Evolutionary conservation across 2,113 vertebrate species (phyloP), one percentile per base, ranked within the genome.

Genomic region (Pholis gunnellus): DNA sequence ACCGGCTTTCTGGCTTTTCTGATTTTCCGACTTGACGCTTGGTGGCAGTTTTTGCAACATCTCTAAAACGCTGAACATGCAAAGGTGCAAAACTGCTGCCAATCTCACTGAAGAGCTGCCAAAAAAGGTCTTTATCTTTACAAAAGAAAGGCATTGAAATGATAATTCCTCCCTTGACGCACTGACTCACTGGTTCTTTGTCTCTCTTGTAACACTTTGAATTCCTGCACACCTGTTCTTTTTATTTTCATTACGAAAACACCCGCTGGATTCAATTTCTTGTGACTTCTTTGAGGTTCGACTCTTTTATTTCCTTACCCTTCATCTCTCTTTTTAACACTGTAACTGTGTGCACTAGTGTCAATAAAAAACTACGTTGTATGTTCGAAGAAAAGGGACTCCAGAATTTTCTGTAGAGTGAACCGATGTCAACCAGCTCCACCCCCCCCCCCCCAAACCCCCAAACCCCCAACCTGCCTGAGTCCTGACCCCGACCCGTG

Each of bases 301-400:
- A 75, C 82, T 85, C 18, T 56, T 63, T 77, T 79, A 78, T 82
- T 84, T 20, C 93, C 87, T 94, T 92, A 92, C 91, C 86, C 73
- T 83, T 88, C 94, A 88, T 84, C 85, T 81, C 92, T 93, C 93
- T 94, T 94, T 93, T 91, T 79, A 87, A 95, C 88, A 92, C 94
- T 97, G 96, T 97, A 95, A 88, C 90, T 94, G 92, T 97, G 92
- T 97, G 92, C 96, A 95, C 95, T 96, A 95, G 96, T 95, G 95
- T 97, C 95, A 97, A 98, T 98, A 97, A 97, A 92, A 86, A 95
- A 95, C 91, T 88, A 94, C 94, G 93, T 94, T 93, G 95, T 89
- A 75, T 75, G 87, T 89, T 82, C 13, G 29, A 95, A 96, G 94
- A 94, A 96, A 96, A 89, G 92, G 95, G 91, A 89, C 94, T 96